A percentile compares a stretch with the other conserved stretches of the same genome.
Conservation (phyloP, 2,888 invertebrate genomes). For the Hemicrepidius hirtus region DNA sequence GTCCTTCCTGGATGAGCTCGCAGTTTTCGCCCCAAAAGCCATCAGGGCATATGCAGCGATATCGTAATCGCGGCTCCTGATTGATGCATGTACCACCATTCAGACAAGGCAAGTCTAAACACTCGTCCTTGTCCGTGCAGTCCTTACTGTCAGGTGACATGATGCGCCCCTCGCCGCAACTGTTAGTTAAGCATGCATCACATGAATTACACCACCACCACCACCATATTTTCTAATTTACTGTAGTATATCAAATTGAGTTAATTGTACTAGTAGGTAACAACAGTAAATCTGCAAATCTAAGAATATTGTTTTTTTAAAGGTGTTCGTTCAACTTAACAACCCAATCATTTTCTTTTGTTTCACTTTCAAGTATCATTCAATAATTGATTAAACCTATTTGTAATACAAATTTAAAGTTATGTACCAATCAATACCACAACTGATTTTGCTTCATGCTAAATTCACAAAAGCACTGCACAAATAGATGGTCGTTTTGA, state of each 20-base stretch:
- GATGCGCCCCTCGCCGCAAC: conserved; percentile 95
- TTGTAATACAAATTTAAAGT: background rate
- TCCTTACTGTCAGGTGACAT: conserved; percentile 93
- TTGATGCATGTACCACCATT: conserved; percentile 95
- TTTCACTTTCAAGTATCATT: background rate
- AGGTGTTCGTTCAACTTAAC: background rate
- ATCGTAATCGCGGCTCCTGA: conserved; percentile 89
- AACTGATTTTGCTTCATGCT: conserved; percentile 44
- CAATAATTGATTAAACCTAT: too few relatives aligned
- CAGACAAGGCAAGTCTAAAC: conserved; percentile 93
- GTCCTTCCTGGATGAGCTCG: conserved; percentile 94
- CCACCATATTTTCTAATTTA: conserved; percentile 20
- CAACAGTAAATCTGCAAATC: background rate
- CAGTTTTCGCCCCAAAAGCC: conserved; percentile 97
- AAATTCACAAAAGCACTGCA: conserved; percentile 49
- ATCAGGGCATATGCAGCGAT: conserved; percentile 92
- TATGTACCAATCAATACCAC: conserved; percentile 13
- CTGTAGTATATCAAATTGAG: background rate
- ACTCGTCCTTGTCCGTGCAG: conserved; percentile 97
- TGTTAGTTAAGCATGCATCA: conserved; percentile 66
- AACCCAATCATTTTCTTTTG: background rate
- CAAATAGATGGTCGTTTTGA: conserved; percentile 42
- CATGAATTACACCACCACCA: conserved; percentile 47
- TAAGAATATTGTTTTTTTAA: background rate
- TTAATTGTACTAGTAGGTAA: background rate